Percentiles rank a stretch among this genome's conserved stretches.
Evolutionary conservation across 2,888 invertebrate species (phyloP).

Genomic region (Pseudococcus viburni): DNA sequence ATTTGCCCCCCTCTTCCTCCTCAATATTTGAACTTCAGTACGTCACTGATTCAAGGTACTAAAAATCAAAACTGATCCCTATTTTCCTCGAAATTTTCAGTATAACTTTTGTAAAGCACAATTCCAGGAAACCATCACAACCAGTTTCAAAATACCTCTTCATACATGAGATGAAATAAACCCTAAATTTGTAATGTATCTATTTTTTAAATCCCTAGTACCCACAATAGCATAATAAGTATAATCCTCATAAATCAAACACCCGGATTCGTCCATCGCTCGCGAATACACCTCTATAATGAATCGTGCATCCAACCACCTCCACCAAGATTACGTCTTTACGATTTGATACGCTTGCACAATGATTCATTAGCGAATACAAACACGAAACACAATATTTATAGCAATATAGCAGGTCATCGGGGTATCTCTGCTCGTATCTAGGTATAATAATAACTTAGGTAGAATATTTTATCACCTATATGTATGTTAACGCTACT

Average conservation of each 20-base stretch:
- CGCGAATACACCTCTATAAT: not conserved
- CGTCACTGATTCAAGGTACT: too few species aligned
- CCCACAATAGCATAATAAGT: too few species aligned
- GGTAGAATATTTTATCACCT: not conserved
- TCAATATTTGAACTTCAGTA: too few species aligned
- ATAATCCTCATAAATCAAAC: not conserved
- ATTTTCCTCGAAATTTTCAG: too few species aligned
- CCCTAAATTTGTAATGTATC: too few species aligned
- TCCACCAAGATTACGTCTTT: not conserved
- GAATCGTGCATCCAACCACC: not conserved
- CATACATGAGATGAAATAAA: too few species aligned
- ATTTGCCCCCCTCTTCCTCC: too few species aligned
- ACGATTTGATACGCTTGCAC: constrained; percentile 29
- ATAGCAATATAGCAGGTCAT: not conserved
- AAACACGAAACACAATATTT: not conserved
- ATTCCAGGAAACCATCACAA: too few species aligned
- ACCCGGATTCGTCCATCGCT: not conserved
- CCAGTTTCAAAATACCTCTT: too few species aligned
- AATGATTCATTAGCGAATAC: constrained; percentile 29
- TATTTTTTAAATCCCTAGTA: too few species aligned
- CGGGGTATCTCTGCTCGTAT: not conserved
- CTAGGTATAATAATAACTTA: not conserved
- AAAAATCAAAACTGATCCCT: too few species aligned
- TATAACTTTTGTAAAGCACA: too few species aligned
- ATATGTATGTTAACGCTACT: constrained; percentile 4